Evolutionary conservation across 1,140 invertebrate genomes (phyloP).

Genomic region (Euwallacea similis): DNA sequence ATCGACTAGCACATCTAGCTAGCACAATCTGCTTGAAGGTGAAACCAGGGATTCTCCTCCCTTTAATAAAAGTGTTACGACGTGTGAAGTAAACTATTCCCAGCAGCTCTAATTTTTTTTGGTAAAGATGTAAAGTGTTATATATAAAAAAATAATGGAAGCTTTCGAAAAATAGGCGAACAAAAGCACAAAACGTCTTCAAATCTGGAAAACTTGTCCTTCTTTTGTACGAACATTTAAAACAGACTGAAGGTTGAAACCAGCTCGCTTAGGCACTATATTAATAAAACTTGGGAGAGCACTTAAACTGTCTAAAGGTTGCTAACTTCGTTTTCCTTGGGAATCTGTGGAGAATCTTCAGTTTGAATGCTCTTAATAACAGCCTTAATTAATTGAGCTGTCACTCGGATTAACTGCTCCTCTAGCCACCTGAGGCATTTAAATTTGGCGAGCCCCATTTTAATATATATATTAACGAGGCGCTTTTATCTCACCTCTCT

Average conservation of each 20-base stretch:
- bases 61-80: too few relatives aligned
- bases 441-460: too few relatives aligned
- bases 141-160: too few relatives aligned
- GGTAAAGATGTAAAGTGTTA: too few relatives aligned
- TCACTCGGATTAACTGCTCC: background rate
- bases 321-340: constrained; percentile 2
- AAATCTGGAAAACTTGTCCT: background rate
- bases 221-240: background rate
- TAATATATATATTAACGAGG: too few relatives aligned
- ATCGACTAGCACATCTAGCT: too few relatives aligned
- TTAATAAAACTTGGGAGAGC: constrained; percentile 2
- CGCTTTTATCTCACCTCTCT: too few relatives aligned
- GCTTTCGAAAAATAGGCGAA: background rate
- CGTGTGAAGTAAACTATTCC: too few relatives aligned
- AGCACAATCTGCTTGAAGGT: too few relatives aligned
- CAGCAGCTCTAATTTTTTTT: too few relatives aligned
- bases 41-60: too few relatives aligned
- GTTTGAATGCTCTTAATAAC: constrained; percentile 4
- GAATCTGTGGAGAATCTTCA: background rate
- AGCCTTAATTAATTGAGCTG: constrained; percentile 3
- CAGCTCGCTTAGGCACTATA: background rate
- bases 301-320: constrained; percentile 7
- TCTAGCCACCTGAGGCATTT: too few relatives aligned
- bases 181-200: background rate
- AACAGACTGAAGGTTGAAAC: background rate